Evolutionary conservation across 92 coral and sea anemone genomes (phyloP).

Genomic region (Isaurus tuberculatus): DNA sequence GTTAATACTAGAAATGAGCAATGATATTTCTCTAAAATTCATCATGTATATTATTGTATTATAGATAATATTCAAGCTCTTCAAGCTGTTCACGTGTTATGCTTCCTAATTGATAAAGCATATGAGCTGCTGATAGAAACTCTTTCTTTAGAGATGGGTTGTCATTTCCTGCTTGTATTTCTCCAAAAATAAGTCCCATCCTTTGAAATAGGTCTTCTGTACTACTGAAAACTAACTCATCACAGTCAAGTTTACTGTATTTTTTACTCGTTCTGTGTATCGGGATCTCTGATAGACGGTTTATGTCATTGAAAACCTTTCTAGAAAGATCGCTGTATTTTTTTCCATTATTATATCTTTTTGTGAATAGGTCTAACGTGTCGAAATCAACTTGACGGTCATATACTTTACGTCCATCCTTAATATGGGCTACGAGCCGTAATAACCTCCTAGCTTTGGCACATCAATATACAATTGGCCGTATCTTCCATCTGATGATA

Average conservation of each 20-base stretch:
- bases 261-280: slow-evolving; percentile 48
- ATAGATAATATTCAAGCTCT: background rate
- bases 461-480: slow-evolving; percentile 39
- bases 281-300: slow-evolving; percentile 31
- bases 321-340: background rate
- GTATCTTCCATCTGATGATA: slow-evolving; percentile 2
- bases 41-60: slow-evolving; percentile 3
- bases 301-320: background rate
- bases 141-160: background rate
- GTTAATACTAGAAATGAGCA: too few species aligned
- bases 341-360: background rate
- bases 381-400: slow-evolving; percentile 34
- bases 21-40: slow-evolving; percentile 35
- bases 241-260: slow-evolving; percentile 26
- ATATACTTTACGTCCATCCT: slow-evolving; percentile 20
- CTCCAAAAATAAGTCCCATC: slow-evolving; percentile 9
- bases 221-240: slow-evolving; percentile 34
- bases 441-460: slow-evolving; percentile 47
- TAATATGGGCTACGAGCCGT: slow-evolving; percentile 8
- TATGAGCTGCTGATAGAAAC: background rate
- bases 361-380: slow-evolving; percentile 3
- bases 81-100: background rate
- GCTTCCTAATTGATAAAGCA: background rate
- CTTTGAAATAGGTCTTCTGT: background rate
- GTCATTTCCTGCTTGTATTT: slow-evolving; percentile 39